Percentiles rank a stretch among this genome's conserved stretches.
Conservation (phyloP, 2,888 invertebrate genomes). For the Scaptomyza parva region DNA sequence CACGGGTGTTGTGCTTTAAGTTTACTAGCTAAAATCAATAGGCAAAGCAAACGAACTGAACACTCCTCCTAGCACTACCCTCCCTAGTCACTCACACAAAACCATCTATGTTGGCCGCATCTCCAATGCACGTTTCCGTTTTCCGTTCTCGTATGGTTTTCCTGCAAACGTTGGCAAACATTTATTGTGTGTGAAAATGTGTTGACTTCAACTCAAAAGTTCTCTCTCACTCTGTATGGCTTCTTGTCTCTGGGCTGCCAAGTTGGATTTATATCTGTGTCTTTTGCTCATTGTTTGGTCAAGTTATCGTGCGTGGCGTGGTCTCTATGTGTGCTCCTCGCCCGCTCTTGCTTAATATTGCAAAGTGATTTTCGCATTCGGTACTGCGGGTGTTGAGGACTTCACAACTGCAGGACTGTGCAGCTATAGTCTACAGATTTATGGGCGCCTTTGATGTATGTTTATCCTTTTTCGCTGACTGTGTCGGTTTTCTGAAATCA, state of each 20-base stretch:
- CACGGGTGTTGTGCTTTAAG: slow-evolving; percentile 33
- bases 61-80: slow-evolving; percentile 52
- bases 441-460: slow-evolving; percentile 68
- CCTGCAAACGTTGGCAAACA: slow-evolving; percentile 72
- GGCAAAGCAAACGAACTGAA: slow-evolving; percentile 55
- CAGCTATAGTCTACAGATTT: slow-evolving; percentile 55
- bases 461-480: slow-evolving; percentile 68
- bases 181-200: slow-evolving; percentile 80
- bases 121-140: slow-evolving; percentile 38
- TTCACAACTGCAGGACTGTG: slow-evolving; percentile 11
- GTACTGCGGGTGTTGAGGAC: slow-evolving; percentile 7
- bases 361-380: slow-evolving; percentile 69
- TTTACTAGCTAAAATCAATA: slow-evolving; percentile 66
- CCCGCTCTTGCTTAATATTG: slow-evolving; percentile 46
- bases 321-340: slow-evolving; percentile 55
- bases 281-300: slow-evolving; percentile 65
- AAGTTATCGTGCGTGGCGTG: slow-evolving; percentile 73
- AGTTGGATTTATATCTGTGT: slow-evolving; percentile 71
- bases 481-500: slow-evolving; percentile 42
- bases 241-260: slow-evolving; percentile 48
- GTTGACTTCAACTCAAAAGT: slow-evolving; percentile 80
- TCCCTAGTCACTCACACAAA: slow-evolving; percentile 31
- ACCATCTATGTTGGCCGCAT: background rate
- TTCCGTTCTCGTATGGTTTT: slow-evolving; percentile 42
- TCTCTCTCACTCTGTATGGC: slow-evolving; percentile 17